A percentile compares a stretch with the other conserved stretches of the same genome.
Evolutionary conservation across 2,113 vertebrate species (phyloP).

Genomic region (Nycticryphes semicollaris): DNA sequence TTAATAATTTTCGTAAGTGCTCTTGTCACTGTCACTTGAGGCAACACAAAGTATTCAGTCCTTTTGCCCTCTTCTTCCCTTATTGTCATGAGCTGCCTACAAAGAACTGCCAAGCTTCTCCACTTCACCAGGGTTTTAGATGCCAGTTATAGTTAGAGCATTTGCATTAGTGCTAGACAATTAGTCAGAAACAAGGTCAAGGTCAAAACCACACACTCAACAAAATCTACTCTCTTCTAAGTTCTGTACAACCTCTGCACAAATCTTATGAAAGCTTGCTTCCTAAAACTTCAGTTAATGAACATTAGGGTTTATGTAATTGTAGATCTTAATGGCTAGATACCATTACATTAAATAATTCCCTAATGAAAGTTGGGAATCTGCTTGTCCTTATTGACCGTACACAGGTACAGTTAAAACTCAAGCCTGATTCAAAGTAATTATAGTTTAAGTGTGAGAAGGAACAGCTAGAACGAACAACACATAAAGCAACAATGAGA

Average conservation of each 20-base stretch:
- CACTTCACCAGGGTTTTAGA: neutral
- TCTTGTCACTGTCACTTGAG: too few relatives aligned
- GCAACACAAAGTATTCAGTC: too few relatives aligned
- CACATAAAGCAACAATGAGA: neutral
- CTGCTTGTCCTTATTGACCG: neutral
- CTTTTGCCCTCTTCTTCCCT: neutral
- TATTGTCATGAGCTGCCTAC: neutral
- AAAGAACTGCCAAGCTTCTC: neutral
- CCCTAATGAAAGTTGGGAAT: neutral
- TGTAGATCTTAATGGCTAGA: neutral
- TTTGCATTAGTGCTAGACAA: neutral
- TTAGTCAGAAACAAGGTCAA: neutral
- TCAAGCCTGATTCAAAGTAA: neutral
- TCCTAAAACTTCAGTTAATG: neutral
- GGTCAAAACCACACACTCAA: neutral
- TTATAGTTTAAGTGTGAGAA: neutral
- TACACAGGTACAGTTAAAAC: neutral
- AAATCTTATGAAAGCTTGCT: neutral
- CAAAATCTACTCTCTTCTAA: neutral
- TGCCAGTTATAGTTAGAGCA: neutral
- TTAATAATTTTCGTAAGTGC: too few relatives aligned
- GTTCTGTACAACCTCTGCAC: neutral
- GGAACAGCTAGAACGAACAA: neutral
- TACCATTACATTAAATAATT: rapidly evolving
- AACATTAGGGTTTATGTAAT: neutral